These are phyloP conservation scores for Erebia aethiops DNA, from an alignment of 2,888 invertebrate species.

Conservation along the genomic window DNA sequence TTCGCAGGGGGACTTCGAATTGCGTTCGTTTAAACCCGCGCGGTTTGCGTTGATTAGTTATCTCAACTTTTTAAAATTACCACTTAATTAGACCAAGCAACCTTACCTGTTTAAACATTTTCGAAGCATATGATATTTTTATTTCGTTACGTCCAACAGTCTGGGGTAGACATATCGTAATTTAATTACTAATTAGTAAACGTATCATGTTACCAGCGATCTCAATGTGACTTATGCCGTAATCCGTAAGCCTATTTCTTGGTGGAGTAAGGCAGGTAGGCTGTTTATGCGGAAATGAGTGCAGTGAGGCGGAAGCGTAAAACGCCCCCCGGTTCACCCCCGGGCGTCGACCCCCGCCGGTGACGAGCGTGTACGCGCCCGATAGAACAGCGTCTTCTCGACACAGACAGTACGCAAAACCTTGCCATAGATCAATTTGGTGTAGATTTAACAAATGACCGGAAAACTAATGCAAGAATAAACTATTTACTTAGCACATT, in stretches of 20 bases:
- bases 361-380: conserved; percentile 52
- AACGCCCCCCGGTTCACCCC: conserved; percentile 65
- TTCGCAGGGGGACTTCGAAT: conserved; percentile 76
- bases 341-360: conserved; percentile 69
- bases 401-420: conserved; percentile 39
- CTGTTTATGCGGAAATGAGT: conserved; percentile 80
- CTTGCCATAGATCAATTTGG: conserved; percentile 33
- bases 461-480: conserved; percentile 33
- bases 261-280: conserved; percentile 57
- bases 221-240: conserved; percentile 35
- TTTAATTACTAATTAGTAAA: conserved; percentile 11
- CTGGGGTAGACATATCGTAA: not conserved
- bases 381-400: conserved; percentile 45
- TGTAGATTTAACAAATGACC: conserved; percentile 16
- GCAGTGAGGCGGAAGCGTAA: conserved; percentile 78
- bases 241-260: conserved; percentile 59
- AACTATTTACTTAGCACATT: not conserved
- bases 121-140: not conserved
- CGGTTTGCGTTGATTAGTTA: conserved; percentile 64
- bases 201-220: conserved; percentile 21
- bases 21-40: conserved; percentile 67
- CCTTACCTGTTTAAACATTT: not conserved
- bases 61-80: conserved; percentile 17
- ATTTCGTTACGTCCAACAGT: not conserved
- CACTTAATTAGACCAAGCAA: not conserved